Evolutionary conservation across 1,140 invertebrate genomes (phyloP), one percentile per base, ranked within the genome.

Genomic region (Drosophila pectinifera): DNA sequence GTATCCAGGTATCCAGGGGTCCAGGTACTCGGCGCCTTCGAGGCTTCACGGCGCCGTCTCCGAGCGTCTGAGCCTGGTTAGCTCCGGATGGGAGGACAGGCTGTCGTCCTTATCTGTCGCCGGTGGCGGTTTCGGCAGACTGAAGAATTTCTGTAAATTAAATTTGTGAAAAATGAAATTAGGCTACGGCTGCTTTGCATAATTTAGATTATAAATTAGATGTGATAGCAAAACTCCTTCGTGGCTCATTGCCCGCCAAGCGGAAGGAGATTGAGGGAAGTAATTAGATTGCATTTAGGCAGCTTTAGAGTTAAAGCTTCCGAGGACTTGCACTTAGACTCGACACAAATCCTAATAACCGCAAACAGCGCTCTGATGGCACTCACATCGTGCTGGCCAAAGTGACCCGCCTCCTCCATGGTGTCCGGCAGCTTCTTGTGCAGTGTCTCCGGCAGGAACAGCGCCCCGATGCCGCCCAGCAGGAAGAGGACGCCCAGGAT

Each of bases 401-500:
- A 96, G 20, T 94, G 91, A 78, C 95, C 94, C 2, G 95, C 96
- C 78, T 96, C 95, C 55, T 95, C 93, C 18, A 96, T 86, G 5
- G 95, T 95, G 73, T 96, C 95, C 16, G 96, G 96, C 28, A 96
- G 92, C 68, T 94, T 94, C 49, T 94, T 93, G 64, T 95, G 94
- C 20, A 95, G 91, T 0, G 96, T 96, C 92, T 96, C 96, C 1
- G 96, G 95, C 22, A 96, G 92, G 56, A 95, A 94, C 3, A 95
- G 74, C 5, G 94, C 94, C 1, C 94, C 77, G 4, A 94, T 88
- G 5, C 94, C 94, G 16, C 94, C 95, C 4, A 94, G 56, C 22
- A 95, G 83, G 22, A 94, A 94, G 11, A 95, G 85, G 5, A 92
- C 89, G 13, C 93, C 90, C 90, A 94, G 93, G 42, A 95, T 92